phyloP scores from a whole-genome alignment of 2,888 invertebrate species.

The Drosophila paracracens region DNA sequence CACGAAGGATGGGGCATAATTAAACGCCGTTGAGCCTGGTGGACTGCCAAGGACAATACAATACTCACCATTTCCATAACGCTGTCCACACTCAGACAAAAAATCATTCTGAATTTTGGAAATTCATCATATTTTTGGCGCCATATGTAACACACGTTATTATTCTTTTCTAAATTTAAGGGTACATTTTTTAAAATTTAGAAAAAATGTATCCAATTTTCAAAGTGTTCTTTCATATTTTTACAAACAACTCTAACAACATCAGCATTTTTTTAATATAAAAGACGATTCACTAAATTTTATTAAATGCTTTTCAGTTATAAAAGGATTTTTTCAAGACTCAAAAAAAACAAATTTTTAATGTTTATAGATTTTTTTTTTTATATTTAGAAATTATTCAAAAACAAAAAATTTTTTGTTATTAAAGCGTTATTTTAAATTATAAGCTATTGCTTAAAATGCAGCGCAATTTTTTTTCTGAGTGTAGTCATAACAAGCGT shows the following conservation, averaged over 20 bases:
- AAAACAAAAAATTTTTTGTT: neutral
- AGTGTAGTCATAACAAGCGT: conserved; percentile 70
- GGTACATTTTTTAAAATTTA: neutral
- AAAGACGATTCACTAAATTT: too few species aligned
- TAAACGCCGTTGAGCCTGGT: conserved; percentile 51
- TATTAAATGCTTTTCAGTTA: too few species aligned
- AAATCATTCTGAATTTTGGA: neutral
- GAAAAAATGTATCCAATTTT: neutral
- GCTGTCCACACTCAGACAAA: conserved; percentile 56
- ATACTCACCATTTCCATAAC: conserved; percentile 70
- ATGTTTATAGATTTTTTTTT: too few species aligned
- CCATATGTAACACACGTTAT: too few species aligned
- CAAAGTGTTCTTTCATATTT: too few species aligned
- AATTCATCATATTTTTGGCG: neutral
- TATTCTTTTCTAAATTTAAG: too few species aligned
- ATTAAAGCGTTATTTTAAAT: neutral
- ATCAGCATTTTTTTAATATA: too few species aligned
- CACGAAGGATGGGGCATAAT: conserved; percentile 54
- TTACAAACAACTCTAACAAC: too few species aligned
- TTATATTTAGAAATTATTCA: too few species aligned
- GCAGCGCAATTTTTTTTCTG: neutral
- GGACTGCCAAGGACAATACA: conserved; percentile 39
- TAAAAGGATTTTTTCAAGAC: too few species aligned
- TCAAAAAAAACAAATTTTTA: too few species aligned
- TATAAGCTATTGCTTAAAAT: neutral